Conservation (phyloP, 2,888 invertebrate species). For the Watsonalla cultraria region DNA sequence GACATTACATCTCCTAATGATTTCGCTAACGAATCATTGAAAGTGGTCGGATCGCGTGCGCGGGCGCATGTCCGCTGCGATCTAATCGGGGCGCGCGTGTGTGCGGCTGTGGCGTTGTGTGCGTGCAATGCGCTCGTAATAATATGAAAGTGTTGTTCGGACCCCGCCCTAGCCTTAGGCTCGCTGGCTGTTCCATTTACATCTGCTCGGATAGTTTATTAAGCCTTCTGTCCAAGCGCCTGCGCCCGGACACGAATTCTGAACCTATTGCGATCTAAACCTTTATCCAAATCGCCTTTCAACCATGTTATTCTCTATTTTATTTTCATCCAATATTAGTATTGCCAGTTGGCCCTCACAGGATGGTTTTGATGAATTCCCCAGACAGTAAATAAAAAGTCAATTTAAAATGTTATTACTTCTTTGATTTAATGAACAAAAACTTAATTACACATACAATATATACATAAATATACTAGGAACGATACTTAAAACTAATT, state of each 20-base stretch:
- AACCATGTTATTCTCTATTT: too few species aligned
- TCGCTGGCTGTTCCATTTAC: slow-evolving; percentile 70
- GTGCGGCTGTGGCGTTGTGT: slow-evolving; percentile 37
- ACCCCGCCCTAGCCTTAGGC: slow-evolving; percentile 77
- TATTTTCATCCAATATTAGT: too few species aligned
- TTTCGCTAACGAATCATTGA: slow-evolving; percentile 79
- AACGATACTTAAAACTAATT: too few species aligned
- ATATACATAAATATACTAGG: too few species aligned
- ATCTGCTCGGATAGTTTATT: slow-evolving; percentile 75
- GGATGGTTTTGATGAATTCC: too few species aligned
- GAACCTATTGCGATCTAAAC: slow-evolving; percentile 21
- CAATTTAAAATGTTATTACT: too few species aligned
- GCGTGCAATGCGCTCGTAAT: slow-evolving; percentile 65
- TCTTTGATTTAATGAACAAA: too few species aligned
- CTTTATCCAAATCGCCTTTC: background rate
- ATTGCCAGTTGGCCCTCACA: too few species aligned
- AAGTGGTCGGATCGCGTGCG: slow-evolving; percentile 76
- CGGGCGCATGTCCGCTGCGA: slow-evolving; percentile 47
- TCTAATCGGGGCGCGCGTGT: slow-evolving; percentile 40
- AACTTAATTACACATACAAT: too few species aligned
- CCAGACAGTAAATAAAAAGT: too few species aligned
- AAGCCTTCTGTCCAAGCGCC: slow-evolving; percentile 61
- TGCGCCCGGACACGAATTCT: slow-evolving; percentile 25
- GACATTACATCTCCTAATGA: slow-evolving; percentile 78
- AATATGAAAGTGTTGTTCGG: slow-evolving; percentile 77